Evolutionary conservation across 2,888 invertebrate species (phyloP).

Genomic region (Nowickia ferox): DNA sequence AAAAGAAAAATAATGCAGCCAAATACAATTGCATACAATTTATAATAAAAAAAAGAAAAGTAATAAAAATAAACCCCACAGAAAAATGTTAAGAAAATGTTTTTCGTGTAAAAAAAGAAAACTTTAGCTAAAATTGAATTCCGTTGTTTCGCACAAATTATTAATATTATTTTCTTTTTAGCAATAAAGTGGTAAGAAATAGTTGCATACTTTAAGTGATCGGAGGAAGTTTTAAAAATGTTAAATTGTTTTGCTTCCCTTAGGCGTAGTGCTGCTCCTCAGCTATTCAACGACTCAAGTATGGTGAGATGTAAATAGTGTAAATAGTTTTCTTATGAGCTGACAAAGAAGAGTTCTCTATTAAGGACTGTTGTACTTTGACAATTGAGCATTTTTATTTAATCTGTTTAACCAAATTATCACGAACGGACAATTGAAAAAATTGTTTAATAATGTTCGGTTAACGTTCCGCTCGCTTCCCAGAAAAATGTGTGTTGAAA

Average conservation of each 20-base stretch:
- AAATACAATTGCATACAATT: slow-evolving; percentile 65
- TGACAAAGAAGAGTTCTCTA: no score
- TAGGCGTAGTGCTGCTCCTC: background rate
- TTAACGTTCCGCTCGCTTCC: no score
- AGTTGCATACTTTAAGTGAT: background rate
- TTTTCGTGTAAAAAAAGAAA: background rate
- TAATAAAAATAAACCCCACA: background rate
- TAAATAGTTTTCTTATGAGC: no score
- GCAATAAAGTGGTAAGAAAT: slow-evolving; percentile 11
- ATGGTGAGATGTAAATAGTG: no score
- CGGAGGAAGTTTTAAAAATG: background rate
- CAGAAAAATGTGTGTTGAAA: no score
- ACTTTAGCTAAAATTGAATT: slow-evolving; percentile 29
- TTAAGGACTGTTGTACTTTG: no score
- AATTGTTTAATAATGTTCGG: no score
- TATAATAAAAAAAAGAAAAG: slow-evolving; percentile 2
- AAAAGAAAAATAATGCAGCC: slow-evolving; percentile 26
- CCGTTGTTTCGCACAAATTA: slow-evolving; percentile 2
- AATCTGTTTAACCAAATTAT: no score
- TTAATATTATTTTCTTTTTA: background rate
- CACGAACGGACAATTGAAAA: no score
- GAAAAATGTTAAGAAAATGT: slow-evolving; percentile 12
- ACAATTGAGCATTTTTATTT: no score
- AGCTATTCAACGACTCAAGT: background rate
- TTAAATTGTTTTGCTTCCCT: background rate